phyloP scores from a whole-genome alignment of 2,113 vertebrate species.

The Myrmecophaga tridactyla region DNA sequence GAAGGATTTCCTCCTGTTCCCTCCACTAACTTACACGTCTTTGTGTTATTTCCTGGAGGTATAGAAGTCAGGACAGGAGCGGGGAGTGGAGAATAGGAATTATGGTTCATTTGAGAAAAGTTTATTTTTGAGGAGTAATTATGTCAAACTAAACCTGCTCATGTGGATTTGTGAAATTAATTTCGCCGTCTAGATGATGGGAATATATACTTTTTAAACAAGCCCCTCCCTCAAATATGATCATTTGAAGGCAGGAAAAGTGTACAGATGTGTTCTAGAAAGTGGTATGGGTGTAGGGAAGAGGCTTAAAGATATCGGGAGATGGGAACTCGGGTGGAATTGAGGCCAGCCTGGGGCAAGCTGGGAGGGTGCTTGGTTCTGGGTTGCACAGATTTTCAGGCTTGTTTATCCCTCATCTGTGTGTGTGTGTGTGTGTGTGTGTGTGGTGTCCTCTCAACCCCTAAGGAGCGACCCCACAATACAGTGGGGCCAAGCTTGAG shows the following conservation, averaged over 20 bases:
- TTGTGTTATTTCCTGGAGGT: slow-evolving; percentile 51
- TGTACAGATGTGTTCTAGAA: background rate
- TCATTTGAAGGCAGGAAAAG: slow-evolving; percentile 12
- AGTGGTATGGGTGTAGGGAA: background rate
- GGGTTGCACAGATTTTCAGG: background rate
- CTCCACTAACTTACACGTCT: slow-evolving; percentile 30
- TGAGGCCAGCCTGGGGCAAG: background rate
- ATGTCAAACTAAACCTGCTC: slow-evolving; percentile 37
- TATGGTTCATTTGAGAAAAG: slow-evolving; percentile 34
- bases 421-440: slow-evolving; percentile 66
- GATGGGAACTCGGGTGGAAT: background rate
- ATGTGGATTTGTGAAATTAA: background rate
- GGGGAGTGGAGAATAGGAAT: background rate
- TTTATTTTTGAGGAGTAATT: background rate
- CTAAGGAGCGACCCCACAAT: slow-evolving; percentile 70
- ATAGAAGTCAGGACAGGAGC: background rate
- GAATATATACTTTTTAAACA: slow-evolving; percentile 2
- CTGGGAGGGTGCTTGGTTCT: background rate
- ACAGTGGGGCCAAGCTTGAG: slow-evolving; percentile 84
- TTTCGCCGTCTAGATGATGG: slow-evolving; percentile 47
- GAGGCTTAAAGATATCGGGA: background rate
- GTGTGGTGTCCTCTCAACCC: slow-evolving; percentile 74
- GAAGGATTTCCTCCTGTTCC: background rate
- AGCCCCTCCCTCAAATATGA: background rate
- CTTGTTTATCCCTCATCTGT: slow-evolving; percentile 65